These are phyloP conservation scores for Brachyptera risi DNA, from an alignment of 2,888 invertebrate species.

Conservation along the genomic window DNA sequence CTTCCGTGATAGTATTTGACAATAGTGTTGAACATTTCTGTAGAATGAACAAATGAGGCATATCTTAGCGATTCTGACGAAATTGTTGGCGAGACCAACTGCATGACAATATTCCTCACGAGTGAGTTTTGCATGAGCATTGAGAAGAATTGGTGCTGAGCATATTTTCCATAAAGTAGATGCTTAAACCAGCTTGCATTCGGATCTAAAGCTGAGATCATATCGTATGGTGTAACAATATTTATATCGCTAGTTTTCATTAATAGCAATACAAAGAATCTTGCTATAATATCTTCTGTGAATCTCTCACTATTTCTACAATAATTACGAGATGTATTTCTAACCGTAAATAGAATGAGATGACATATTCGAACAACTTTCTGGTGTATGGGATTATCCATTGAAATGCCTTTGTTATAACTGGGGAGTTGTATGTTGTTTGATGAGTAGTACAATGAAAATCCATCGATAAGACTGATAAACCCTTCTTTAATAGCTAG, in stretches of 20 bases:
- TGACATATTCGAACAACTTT: conserved; percentile 23
- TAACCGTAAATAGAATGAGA: conserved; percentile 24
- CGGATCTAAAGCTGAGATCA: conserved; percentile 28
- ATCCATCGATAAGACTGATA: conserved; percentile 23
- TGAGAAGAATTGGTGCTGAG: conserved; percentile 21
- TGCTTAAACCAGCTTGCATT: conserved; percentile 24
- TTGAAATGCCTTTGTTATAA: conserved; percentile 2
- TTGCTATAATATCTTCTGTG: conserved; percentile 22
- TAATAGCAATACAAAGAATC: conserved; percentile 23
- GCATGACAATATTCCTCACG: not conserved
- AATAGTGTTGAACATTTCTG: conserved; percentile 20
- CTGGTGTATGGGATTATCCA: conserved; percentile 11
- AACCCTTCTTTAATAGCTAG: conserved; percentile 27
- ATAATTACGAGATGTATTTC: conserved; percentile 25
- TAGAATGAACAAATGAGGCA: conserved; percentile 22
- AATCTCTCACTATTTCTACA: conserved; percentile 24
- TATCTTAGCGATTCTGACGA: not conserved
- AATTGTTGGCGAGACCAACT: not conserved
- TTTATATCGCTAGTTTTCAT: conserved; percentile 16
- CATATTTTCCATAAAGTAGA: conserved; percentile 25
- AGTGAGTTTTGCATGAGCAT: not conserved
- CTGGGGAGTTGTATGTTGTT: conserved; percentile 15
- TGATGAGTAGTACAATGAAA: conserved; percentile 17
- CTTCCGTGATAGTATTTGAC: conserved; percentile 15
- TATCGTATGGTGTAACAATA: conserved; percentile 23